These are phyloP conservation scores for Microchirus variegatus DNA, from an alignment of 2,797 vertebrate genomes.

Conservation along the genomic window DNA sequence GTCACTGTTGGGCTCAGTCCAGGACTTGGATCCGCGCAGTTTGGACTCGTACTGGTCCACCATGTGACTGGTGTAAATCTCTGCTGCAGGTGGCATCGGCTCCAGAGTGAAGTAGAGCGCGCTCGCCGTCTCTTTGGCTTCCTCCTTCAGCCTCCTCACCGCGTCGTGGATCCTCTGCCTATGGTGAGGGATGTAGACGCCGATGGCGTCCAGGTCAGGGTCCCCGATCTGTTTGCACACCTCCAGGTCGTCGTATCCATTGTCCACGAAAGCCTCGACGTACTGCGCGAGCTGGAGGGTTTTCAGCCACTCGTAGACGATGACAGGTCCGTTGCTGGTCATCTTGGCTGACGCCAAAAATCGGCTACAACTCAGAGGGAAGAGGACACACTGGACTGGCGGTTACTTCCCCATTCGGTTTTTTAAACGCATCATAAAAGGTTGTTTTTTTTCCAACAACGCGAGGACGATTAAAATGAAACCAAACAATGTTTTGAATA, in stretches of 20 bases:
- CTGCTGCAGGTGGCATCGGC: constrained; percentile 79
- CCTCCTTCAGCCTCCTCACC: constrained; percentile 90
- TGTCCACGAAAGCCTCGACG: constrained; percentile 95
- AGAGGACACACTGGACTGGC: constrained; percentile 38
- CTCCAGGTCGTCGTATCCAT: constrained; percentile 98
- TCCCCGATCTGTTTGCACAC: constrained; percentile 98
- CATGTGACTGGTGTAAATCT: constrained; percentile 78
- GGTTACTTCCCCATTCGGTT: constrained; percentile 53
- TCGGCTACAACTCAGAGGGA: constrained; percentile 46
- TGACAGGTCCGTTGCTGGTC: constrained; percentile 90
- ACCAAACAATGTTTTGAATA: constrained; percentile 21
- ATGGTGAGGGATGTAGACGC: constrained; percentile 91
- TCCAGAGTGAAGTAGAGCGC: constrained; percentile 96
- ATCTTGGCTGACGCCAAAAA: constrained; percentile 65
- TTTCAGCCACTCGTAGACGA: constrained; percentile 97
- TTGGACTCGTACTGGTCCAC: constrained; percentile 81
- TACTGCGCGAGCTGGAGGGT: constrained; percentile 95
- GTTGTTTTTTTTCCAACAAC: constrained; percentile 3
- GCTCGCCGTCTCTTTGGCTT: constrained; percentile 86
- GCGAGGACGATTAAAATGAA: constrained; percentile 1
- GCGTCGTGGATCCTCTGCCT: constrained; percentile 91
- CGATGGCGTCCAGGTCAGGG: constrained; percentile 97
- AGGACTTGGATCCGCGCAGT: constrained; percentile 81
- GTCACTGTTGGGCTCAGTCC: constrained; percentile 78
- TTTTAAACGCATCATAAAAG: constrained; percentile 61